Base-by-base conservation (phyloP, 2,888 invertebrate genomes). In the Pseudoips prasinana region DNA sequence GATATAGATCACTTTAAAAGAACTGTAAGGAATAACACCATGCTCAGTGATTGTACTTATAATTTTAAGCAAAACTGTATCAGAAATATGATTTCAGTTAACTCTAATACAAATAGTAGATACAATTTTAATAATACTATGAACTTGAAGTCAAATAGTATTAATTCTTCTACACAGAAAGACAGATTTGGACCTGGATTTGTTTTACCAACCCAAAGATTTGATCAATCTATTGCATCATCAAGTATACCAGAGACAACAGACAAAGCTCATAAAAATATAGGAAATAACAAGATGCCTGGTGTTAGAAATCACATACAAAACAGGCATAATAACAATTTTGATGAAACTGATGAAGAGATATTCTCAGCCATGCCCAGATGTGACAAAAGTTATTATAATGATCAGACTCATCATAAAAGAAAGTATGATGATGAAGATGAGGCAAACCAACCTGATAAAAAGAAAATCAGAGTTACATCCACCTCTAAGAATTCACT, bases 161-260 rank as follows among this genome's bases (percentile, higher is more conserved):
- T 9, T 14, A 33, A 38, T 22, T 22, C 46, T 22, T 23, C 46
- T 9, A 56, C 57, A 10, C 71, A 65, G 46, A 76, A 68, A 50
- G 71, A 82, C 1, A 67, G 75, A 49, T 78, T 83, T 41, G 56
- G 55, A 58, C 74, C 56, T 58, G 63, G 70, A 10, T 72, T 64
- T 51, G 42, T 64, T 10, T 53, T 81, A 8, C 79, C 79, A 41
- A 75, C 74, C 29, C 75, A 83, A 54, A 76, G 80, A 43, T 82
- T 83, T 39, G 70, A 76, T 28, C 66, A 49, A 36, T 65, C 73
- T 9, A 32, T 59, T 33, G 61, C 60, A 35, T 48, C 56, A 24
- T 33, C 58, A 26, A 46, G 57, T 17, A 74, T 73, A 43, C 49
- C 48, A 22, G 67, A 73, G 46, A 53, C 33, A 17, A 7, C 22